Base-by-base conservation (phyloP, 2,797 vertebrate genomes). In the Apogon hyalosoma region DNA sequence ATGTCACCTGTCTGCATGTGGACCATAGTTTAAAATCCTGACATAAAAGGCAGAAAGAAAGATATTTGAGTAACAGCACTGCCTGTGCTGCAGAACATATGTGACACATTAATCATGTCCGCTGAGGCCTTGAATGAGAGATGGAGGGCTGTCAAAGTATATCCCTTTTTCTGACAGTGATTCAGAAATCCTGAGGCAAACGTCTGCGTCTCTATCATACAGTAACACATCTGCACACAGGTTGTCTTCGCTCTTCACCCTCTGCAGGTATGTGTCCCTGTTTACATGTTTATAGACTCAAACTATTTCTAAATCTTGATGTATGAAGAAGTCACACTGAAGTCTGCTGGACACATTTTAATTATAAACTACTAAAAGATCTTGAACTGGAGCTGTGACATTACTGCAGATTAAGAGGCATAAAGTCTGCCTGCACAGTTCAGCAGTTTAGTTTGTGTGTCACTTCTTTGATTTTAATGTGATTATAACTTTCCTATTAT, bases 131-230 rank as follows among this genome's bases (percentile, higher is more conserved):
- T 59, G 47, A 67, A 66, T 15, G 14, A 36, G 38, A 66, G 39
- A 70, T 28, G 57, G 45, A 47, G 6, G 33, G 53, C 58, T 68
- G 41, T 68, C 42, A 56, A 68, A 47, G 43, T 58, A 67, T 36
- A 51, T 36, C 24, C 28, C 46, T 77, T 2, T n/a, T 70, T 33
- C 21, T 77, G 63, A 69, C 57, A 63, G 39, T 2, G 7, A 60
- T 62, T 31, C 54, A 48, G 33, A 42, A 4, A 42, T 58, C 15
- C 39, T 12, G 11, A 16, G 57, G 42, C 56, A 11, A 49, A 19
- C 3, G 11, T 57, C 45, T 55, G 45, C 19, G 18, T 64, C 48
- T 31, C 7, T 45, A 53, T 41, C 8, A 46, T 13, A 11, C 21
- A 24, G 21, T 24, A 24, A n/a, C 38, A n/a, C 38, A 0, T 38